These are phyloP conservation scores for Leptinotarsa peninsularis DNA, from an alignment of 2,888 invertebrate genomes.

Conservation along the genomic window DNA sequence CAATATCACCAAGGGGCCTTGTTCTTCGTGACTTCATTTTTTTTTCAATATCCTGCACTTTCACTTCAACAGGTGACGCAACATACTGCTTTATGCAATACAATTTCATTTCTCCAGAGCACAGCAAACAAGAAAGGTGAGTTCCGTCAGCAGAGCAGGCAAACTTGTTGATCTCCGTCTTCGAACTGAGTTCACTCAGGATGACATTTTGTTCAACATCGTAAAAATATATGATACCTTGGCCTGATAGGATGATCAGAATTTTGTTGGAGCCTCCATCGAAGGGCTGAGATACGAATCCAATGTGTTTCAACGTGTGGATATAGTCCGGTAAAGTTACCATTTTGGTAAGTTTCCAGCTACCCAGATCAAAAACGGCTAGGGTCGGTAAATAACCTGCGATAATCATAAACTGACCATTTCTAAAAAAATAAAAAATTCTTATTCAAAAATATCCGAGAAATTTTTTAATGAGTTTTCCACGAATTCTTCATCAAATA, in stretches of 20 bases:
- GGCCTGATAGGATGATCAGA: slow-evolving; percentile 69
- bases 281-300: slow-evolving; percentile 72
- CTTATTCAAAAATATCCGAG: too few species aligned
- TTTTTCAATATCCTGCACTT: slow-evolving; percentile 39
- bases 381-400: slow-evolving; percentile 70
- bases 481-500: too few species aligned
- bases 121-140: slow-evolving; percentile 71
- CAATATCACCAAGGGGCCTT: slow-evolving; percentile 40
- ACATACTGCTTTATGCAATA: slow-evolving; percentile 64
- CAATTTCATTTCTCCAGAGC: slow-evolving; percentile 72
- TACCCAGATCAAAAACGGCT: slow-evolving; percentile 72
- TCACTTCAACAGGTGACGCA: slow-evolving; percentile 48
- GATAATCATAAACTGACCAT: slow-evolving; percentile 75
- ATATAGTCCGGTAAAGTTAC: slow-evolving; percentile 70
- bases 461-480: too few species aligned
- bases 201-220: slow-evolving; percentile 69
- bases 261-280: slow-evolving; percentile 76
- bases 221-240: slow-evolving; percentile 69
- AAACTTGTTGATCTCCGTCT: slow-evolving; percentile 69
- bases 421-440: slow-evolving; percentile 65
- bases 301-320: slow-evolving; percentile 69
- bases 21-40: slow-evolving; percentile 44
- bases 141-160: slow-evolving; percentile 70
- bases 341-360: slow-evolving; percentile 72
- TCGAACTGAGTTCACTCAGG: slow-evolving; percentile 66